A percentile compares a stretch with the other conserved stretches of the same genome.
Conservation (phyloP, 2,888 invertebrate genomes). For the Drosophila subquinaria region DNA sequence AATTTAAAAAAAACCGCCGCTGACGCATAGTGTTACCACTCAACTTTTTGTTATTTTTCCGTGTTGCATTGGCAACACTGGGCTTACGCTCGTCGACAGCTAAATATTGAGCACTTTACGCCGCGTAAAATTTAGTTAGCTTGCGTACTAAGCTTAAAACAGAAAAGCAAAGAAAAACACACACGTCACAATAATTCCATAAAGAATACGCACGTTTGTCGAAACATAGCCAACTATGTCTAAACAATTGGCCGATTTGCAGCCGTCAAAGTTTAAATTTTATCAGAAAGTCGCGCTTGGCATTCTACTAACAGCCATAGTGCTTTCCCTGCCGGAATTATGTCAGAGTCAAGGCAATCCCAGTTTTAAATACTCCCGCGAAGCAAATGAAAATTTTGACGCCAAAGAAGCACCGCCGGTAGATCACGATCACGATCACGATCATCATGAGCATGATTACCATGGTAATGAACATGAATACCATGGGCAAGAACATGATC, state of each 20-base stretch:
- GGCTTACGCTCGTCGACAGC: too few relatives aligned
- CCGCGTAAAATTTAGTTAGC: too few relatives aligned
- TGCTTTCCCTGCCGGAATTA: conserved; percentile 83
- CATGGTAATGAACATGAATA: conserved; percentile 45
- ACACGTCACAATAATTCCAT: conserved; percentile 67
- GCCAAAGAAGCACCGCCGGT: conserved; percentile 49
- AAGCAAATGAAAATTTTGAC: conserved; percentile 86
- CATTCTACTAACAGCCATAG: conserved; percentile 74
- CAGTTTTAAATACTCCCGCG: conserved; percentile 93
- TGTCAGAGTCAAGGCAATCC: conserved; percentile 88
- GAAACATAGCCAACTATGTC: conserved; percentile 45
- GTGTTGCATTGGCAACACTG: too few relatives aligned
- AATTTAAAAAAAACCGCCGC: too few relatives aligned
- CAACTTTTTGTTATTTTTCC: too few relatives aligned
- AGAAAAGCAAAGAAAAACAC: conserved; percentile 49
- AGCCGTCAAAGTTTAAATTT: conserved; percentile 56
- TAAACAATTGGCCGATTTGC: conserved; percentile 59
- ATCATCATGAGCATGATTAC: conserved; percentile 48
- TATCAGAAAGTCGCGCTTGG: conserved; percentile 71
- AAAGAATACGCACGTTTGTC: conserved; percentile 35
- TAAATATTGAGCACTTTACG: too few relatives aligned
- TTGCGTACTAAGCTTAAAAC: too few relatives aligned
- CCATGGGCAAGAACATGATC: conserved; percentile 44
- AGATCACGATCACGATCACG: conserved; percentile 62
- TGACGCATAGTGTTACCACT: too few relatives aligned